Evolutionary conservation across 2,888 invertebrate species (phyloP), one percentile per base, ranked within the genome.

Genomic region (Drosophila koepferae): DNA sequence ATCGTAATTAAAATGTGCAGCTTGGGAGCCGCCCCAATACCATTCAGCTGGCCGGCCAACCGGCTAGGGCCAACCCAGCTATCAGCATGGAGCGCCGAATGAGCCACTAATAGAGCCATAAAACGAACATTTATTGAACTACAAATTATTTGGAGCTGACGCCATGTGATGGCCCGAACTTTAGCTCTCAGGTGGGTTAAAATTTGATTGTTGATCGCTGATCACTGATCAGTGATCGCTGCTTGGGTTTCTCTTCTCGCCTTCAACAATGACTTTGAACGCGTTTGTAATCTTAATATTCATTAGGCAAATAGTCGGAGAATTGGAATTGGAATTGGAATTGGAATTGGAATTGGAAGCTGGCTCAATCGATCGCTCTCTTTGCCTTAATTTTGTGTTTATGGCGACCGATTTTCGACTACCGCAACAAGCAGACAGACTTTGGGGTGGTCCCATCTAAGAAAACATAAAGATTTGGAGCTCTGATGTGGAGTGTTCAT

Each of bases 41-140:
- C 36, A 20, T 36, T 16, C 46, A 16, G 48, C 48, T 28, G 14
- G 48, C 16, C 48, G 53, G 20, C 53, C 14, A n/a, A 14, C 43
- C 14, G 31, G 36, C 49, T 23, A 14, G 20, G 14, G 20, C 36
- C 18, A n/a, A 38, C 46, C 43, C 41, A 6, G 51, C 31, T 63
- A 75, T 66, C 76, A 68, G 72, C 65, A 53, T 74, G 75, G 46
- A 54, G 60, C 76, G 59, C 63, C 53, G 64, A 86, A 85, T 77
- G 84, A 77, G 83, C 90, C 76, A 89, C 91, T 90, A 92, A 91
- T 91, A 91, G 86, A 91, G 91, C 89, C 91, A 91, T 91, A 92
- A 91, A 91, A 81, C 77, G 80, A 89, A 80, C 86, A 82, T 90
- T 91, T 91, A 91, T 90, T 90, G 92, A 90, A 87, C 90, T 82